Evolutionary conservation across 2,113 vertebrate genomes (phyloP), one percentile per base, ranked within the genome.

Genomic region (Lophius piscatorius): DNA sequence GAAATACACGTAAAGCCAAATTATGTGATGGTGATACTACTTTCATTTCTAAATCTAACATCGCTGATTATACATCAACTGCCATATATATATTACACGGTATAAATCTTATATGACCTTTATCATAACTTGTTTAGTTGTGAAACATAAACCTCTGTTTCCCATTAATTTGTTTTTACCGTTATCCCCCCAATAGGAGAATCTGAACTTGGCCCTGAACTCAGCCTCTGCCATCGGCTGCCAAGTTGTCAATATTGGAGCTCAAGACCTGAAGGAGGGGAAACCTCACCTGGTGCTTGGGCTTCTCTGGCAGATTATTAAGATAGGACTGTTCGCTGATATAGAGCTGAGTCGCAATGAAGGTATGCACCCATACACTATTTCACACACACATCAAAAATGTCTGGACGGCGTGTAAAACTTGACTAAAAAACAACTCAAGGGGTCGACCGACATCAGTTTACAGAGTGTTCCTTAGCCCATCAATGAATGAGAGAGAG

Each of bases 201-300:
- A 98, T 80, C 91, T 98, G 80, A 98, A 99, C 81, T 73, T 99
- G 93, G 97, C 95, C 3, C 78, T 98, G 84, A 99, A 99, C 66
- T 99, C 97, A 0, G 96, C 97, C 3, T 99, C 97, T 0, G 97
- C 96, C 71, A 98, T 98, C 1, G 97, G 97, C 21, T 98, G 97
- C 73, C 97, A 98, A n/a, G 96, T 99, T 31, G 95, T 98, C 65
- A 98, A 99, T 71, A 98, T 98, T 9, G 97, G 97, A 0, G 97
- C 97, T 4, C 92, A 95, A 68, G 96, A 99, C 70, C 87, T 99
- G 76, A 92, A 94, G 62, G 96, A 98, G 83, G 97, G 97, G 8
- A 98, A 98, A 50, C 97, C 96, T 21, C 97, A 99, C 75, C 90
- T 98, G 84, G 97, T 97, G 23, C 91, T 98, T 11, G 96, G 96